These are phyloP conservation scores for Diorhabda elongata DNA, from an alignment of 1,140 invertebrate species.

Conservation along the genomic window DNA sequence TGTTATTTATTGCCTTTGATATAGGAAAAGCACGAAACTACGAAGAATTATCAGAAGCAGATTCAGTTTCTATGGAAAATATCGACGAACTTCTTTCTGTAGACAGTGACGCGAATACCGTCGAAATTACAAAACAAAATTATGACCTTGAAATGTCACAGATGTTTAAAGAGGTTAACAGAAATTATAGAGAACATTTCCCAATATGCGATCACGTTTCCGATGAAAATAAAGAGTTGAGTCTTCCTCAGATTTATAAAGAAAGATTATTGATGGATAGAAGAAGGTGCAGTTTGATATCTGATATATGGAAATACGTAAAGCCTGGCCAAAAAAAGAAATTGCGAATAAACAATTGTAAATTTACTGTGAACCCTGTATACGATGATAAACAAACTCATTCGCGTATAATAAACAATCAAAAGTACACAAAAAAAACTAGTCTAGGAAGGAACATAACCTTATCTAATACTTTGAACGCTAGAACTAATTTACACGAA, in stretches of 20 bases:
- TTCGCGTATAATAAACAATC: not conserved
- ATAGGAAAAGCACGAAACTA: conserved; percentile 5
- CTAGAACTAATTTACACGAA: conserved; percentile 40
- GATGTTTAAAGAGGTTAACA: conserved; percentile 26
- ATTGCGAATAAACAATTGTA: conserved; percentile 27
- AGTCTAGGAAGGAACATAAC: conserved; percentile 36
- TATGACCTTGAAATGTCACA: conserved; percentile 17
- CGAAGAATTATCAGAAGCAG: conserved; percentile 22
- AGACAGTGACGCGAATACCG: conserved; percentile 19
- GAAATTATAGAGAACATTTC: conserved; percentile 40
- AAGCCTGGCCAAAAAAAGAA: conserved; percentile 27
- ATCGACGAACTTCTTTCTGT: conserved; percentile 40
- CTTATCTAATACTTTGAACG: conserved; percentile 37
- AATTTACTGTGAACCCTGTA: conserved; percentile 34
- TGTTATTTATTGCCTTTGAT: too few relatives aligned
- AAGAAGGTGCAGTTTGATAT: conserved; percentile 17
- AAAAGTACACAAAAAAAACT: conserved; percentile 17
- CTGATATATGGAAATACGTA: conserved; percentile 30
- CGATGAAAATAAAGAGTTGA: not conserved
- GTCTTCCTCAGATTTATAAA: conserved; percentile 32
- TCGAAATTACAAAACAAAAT: conserved; percentile 15
- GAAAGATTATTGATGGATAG: conserved; percentile 27
- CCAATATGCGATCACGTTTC: conserved; percentile 15
- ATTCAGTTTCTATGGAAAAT: conserved; percentile 34
- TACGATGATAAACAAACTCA: conserved; percentile 18